Conservation (phyloP, 2,888 invertebrate genomes). For the Eupeodes latifasciatus region DNA sequence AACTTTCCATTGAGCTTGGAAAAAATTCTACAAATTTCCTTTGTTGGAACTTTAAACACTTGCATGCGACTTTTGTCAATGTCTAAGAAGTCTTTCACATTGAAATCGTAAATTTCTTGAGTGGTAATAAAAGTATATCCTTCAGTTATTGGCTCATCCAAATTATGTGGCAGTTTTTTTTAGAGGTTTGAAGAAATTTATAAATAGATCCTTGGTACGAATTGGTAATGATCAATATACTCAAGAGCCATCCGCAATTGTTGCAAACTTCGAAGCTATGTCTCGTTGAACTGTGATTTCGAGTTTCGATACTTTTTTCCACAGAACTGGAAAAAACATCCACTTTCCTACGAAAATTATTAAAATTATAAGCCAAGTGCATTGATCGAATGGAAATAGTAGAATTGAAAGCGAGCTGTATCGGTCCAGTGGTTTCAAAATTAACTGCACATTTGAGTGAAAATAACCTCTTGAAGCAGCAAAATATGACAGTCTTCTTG, state of each 20-base stretch:
- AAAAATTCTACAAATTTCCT: not conserved
- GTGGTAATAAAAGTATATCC: not conserved
- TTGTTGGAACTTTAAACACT: not conserved
- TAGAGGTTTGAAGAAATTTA: not conserved
- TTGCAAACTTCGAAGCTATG: not conserved
- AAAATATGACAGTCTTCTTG: not conserved
- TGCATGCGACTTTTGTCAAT: not conserved
- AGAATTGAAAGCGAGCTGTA: not conserved
- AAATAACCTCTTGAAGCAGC: not conserved
- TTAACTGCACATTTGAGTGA: not conserved
- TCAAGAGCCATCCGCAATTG: not conserved
- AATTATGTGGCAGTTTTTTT: not conserved
- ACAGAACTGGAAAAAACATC: not conserved
- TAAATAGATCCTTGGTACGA: not conserved
- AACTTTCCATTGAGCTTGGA: not conserved
- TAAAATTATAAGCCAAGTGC: not conserved
- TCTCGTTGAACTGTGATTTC: not conserved
- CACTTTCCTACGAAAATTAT: not conserved
- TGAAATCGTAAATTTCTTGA: not conserved
- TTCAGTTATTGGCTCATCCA: not conserved
- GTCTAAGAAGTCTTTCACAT: fast-evolving
- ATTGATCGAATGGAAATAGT: not conserved
- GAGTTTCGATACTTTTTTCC: not conserved
- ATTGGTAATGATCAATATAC: not conserved
- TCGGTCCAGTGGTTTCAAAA: not conserved